phyloP scores from a whole-genome alignment of 2,888 invertebrate species.

The Dasypolia templi region DNA sequence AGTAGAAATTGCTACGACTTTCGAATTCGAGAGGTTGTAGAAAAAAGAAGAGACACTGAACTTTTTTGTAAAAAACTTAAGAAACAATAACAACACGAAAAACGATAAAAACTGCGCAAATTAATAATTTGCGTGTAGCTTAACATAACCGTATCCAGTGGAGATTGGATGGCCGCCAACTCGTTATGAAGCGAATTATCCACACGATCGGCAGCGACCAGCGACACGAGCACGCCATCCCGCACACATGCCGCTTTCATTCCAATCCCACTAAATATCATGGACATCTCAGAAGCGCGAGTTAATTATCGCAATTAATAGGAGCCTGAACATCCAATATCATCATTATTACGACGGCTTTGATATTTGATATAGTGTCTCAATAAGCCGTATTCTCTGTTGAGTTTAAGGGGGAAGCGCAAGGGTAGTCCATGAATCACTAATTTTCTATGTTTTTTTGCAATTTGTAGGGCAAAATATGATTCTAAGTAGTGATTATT shows the following conservation, averaged over 20 bases:
- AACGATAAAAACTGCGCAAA: constrained; percentile 58
- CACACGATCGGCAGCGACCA: constrained; percentile 63
- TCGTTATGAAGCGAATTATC: constrained; percentile 70
- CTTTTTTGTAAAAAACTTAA: constrained; percentile 17
- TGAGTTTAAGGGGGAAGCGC: no score
- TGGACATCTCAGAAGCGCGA: constrained; percentile 62
- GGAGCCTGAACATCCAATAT: constrained; percentile 53
- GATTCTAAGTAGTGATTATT: no score
- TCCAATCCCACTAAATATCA: constrained; percentile 64
- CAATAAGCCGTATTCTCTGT: constrained; percentile 39
- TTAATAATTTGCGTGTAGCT: constrained; percentile 71
- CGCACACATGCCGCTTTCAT: constrained; percentile 65
- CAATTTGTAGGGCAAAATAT: no score
- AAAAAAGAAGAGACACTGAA: not conserved
- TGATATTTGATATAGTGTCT: constrained; percentile 53
- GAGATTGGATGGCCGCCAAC: constrained; percentile 70
- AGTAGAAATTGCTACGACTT: constrained; percentile 15
- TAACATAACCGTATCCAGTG: constrained; percentile 68
- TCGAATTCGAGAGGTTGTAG: constrained; percentile 11
- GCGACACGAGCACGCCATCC: constrained; percentile 63
- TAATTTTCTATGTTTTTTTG: no score
- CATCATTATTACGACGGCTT: constrained; percentile 48
- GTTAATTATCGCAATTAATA: constrained; percentile 61
- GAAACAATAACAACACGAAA: constrained; percentile 38
- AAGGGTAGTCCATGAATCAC: no score